Conservation (phyloP, 2,113 vertebrate species). For the Menura novaehollandiae region DNA sequence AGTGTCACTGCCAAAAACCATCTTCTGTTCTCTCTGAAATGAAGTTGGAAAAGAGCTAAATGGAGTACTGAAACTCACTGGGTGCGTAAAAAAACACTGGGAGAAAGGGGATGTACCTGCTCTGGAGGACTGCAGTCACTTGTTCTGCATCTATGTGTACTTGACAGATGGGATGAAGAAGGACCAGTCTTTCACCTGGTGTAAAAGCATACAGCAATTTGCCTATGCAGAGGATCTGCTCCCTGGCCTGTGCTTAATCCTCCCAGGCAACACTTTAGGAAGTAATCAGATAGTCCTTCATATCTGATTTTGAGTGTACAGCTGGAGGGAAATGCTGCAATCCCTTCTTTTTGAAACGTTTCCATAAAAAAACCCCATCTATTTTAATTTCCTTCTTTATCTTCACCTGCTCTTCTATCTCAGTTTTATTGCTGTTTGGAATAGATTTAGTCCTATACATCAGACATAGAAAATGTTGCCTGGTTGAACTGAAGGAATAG, state of each 20-base stretch:
- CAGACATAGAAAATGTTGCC: not conserved
- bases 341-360: not conserved
- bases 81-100: not conserved
- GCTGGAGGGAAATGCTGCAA: not conserved
- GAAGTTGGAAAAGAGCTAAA: slow-evolving; percentile 46
- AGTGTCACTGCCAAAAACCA: slow-evolving; percentile 27
- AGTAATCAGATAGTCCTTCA: slow-evolving; percentile 10
- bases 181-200: not conserved
- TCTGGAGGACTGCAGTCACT: not conserved
- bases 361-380: not conserved
- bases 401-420: slow-evolving; percentile 1
- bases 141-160: not conserved
- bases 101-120: not conserved
- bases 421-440: not conserved
- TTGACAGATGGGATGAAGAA: not conserved
- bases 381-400: slow-evolving; percentile 25
- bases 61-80: not conserved
- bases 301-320: slow-evolving; percentile 29
- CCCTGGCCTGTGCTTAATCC: not conserved
- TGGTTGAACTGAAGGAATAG: not conserved
- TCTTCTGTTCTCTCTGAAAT: slow-evolving; percentile 7
- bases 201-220: not conserved
- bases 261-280: not conserved
- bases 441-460: not conserved
- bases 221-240: not conserved